phyloP scores from a whole-genome alignment of 2,888 invertebrate genomes.

The Chymomyza amoena region DNA sequence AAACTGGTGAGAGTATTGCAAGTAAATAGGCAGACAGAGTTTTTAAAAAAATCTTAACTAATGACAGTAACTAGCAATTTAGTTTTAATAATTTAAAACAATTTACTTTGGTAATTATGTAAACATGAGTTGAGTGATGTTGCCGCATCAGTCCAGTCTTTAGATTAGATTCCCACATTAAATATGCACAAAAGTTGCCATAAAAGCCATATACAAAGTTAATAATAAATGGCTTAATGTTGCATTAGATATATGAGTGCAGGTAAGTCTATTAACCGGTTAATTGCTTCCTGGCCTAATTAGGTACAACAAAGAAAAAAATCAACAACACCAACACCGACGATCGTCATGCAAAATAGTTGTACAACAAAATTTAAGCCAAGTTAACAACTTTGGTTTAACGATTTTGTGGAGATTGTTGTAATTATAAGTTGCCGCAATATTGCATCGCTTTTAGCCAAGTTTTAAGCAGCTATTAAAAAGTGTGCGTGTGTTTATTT shows the following conservation, averaged over 20 bases:
- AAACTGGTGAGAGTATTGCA: background rate
- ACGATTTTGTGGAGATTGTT: conserved; percentile 21
- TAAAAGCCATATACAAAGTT: conserved; percentile 11
- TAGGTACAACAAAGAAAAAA: conserved; percentile 23
- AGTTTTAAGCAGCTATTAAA: background rate
- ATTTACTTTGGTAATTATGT: conserved; percentile 3
- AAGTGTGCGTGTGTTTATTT: no score
- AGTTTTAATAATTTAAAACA: background rate
- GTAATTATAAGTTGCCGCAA: conserved; percentile 17
- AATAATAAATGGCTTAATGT: conserved; percentile 18
- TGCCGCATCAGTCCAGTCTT: conserved; percentile 26
- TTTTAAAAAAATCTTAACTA: background rate
- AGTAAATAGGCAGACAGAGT: background rate
- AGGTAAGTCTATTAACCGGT: conserved; percentile 51
- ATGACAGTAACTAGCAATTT: background rate
- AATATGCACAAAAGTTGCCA: conserved; percentile 50
- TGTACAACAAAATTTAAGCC: conserved; percentile 11
- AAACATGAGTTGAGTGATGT: conserved; percentile 45
- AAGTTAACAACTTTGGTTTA: conserved; percentile 25
- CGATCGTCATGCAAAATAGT: background rate
- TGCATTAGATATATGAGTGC: conserved; percentile 38
- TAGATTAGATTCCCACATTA: conserved; percentile 61
- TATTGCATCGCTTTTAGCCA: background rate
- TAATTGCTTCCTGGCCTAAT: conserved; percentile 67
- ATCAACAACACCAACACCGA: conserved; percentile 4